These are phyloP conservation scores for Artemia sinica DNA, from an alignment of 2,888 invertebrate species.

Conservation along the genomic window DNA sequence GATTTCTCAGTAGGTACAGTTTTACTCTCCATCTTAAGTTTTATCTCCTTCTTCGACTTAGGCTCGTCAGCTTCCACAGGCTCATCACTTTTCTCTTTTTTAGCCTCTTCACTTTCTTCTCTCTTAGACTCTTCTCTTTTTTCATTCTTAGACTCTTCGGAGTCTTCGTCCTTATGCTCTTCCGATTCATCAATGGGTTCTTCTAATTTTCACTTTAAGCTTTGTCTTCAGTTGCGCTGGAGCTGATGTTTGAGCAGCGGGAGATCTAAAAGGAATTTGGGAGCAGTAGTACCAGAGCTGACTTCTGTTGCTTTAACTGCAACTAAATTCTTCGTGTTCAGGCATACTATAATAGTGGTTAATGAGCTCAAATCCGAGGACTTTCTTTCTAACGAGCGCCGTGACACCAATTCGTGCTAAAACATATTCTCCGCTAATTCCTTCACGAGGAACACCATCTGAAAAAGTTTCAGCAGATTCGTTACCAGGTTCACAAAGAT, in stretches of 20 bases:
- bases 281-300: constrained; percentile 22
- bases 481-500: constrained; percentile 97
- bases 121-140: constrained; percentile 22
- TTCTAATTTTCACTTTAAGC: constrained; percentile 28
- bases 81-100: constrained; percentile 25
- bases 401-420: constrained; percentile 94
- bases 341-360: constrained; percentile 98
- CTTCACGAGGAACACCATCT: constrained; percentile 94
- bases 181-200: constrained; percentile 23
- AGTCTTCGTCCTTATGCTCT: constrained; percentile 17
- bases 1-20: too few relatives aligned
- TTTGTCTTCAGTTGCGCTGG: constrained; percentile 28
- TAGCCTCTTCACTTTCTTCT: constrained; percentile 20
- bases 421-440: constrained; percentile 88
- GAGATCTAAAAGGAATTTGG: constrained; percentile 32
- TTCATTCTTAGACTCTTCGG: constrained; percentile 14
- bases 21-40: too few relatives aligned
- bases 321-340: constrained; percentile 60
- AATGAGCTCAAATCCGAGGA: constrained; percentile 92
- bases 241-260: constrained; percentile 43
- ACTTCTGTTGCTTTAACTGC: constrained; percentile 37
- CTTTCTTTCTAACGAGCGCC: constrained; percentile 94
- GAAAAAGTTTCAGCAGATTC: constrained; percentile 94
- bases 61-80: constrained; percentile 21
- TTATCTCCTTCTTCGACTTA: too few relatives aligned